A percentile compares a stretch with the other conserved stretches of the same genome.
Conservation (phyloP, 2,797 vertebrate species). For the Prunella strophiata region DNA sequence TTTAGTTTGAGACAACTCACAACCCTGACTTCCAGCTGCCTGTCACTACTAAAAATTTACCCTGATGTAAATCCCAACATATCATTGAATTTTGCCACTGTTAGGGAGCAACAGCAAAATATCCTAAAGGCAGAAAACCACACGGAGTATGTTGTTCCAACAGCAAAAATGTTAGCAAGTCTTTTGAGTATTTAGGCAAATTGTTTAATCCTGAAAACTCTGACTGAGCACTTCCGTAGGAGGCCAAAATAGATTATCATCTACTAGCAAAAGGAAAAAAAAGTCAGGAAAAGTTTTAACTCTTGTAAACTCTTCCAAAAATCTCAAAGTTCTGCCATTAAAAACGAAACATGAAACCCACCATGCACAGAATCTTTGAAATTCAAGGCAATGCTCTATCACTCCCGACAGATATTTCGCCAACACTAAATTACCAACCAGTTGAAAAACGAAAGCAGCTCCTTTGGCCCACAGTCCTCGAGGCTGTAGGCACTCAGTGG, state of each 20-base stretch:
- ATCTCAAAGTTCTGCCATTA: neutral
- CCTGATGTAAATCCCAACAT: neutral
- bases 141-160: neutral
- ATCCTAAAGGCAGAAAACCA: neutral
- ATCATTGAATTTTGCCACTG: neutral
- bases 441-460: conserved; percentile 89
- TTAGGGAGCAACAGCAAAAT: neutral
- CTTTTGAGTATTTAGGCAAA: neutral
- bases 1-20: neutral
- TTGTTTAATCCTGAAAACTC: neutral
- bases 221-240: neutral
- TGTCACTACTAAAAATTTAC: neutral
- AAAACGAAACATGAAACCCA: neutral
- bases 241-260: neutral
- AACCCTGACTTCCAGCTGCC: neutral
- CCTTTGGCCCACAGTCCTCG: conserved; percentile 80
- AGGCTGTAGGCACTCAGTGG: conserved; percentile 84
- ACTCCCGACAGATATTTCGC: neutral
- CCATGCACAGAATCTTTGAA: neutral
- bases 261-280: neutral
- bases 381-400: neutral
- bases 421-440: conserved; percentile 78
- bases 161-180: neutral
- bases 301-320: neutral
- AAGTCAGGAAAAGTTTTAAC: neutral